Evolutionary conservation across 2,888 invertebrate species (phyloP).

Genomic region (Aplocera efformata): DNA sequence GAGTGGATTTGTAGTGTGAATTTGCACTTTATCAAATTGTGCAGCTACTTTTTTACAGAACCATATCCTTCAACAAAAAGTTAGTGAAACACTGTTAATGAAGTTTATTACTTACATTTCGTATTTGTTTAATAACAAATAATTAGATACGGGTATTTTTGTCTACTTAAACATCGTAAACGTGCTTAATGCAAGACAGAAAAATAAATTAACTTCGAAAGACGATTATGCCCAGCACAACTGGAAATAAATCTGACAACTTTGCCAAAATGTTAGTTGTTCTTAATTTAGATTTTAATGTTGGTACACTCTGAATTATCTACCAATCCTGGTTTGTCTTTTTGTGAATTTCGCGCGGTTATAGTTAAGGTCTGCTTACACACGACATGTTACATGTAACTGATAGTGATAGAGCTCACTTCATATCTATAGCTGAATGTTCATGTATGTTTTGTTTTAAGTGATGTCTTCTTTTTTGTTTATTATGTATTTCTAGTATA

Average conservation of each 20-base stretch:
- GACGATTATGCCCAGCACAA: conserved; percentile 73
- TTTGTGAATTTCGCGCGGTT: no score
- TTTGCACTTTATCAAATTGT: conserved; percentile 71
- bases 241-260: conserved; percentile 77
- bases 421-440: no score
- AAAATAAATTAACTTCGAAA: conserved; percentile 66
- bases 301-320: conserved; percentile 60
- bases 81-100: conserved; percentile 61
- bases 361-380: no score
- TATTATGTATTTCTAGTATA: no score
- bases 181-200: conserved; percentile 59
- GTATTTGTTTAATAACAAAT: conserved; percentile 39
- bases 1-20: conserved; percentile 58
- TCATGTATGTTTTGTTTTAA: no score
- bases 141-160: conserved; percentile 43
- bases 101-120: conserved; percentile 55
- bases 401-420: no score
- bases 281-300: conserved; percentile 43
- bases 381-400: no score
- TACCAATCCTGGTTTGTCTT: conserved; percentile 48
- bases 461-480: no score
- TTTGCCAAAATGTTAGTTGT: conserved; percentile 54
- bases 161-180: conserved; percentile 49
- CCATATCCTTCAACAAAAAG: conserved; percentile 74
- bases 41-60: conserved; percentile 74